Evolutionary conservation across 2,113 vertebrate genomes (phyloP), one percentile per base, ranked within the genome.

Genomic region (Dolichotis patagonum): DNA sequence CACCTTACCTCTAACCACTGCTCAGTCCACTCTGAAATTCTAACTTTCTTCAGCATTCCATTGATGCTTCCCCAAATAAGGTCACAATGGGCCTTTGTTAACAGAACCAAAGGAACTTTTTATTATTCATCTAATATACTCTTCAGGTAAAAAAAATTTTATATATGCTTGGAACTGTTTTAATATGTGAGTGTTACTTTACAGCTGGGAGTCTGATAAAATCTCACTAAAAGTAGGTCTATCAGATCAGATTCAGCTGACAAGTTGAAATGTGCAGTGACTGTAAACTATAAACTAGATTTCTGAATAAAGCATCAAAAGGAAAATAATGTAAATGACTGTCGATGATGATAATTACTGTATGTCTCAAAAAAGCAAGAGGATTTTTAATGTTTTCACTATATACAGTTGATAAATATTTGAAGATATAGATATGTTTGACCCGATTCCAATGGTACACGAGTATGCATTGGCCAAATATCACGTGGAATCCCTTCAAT

Each of bases 71-170:
- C 38, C 46, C 35, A 56, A 67, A 58, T 35, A 60, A 85, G 82
- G 93, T 95, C 96, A 97, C 85, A 97, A 95, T 96, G 95, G 52
- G 32, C 62, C 43, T 82, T 88, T 96, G 81, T 97, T 94, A n/a
- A 52, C 22, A 93, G 60, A 65, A 1, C 54, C 8, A 65, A 38
- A 92, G 54, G 91, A 91, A 77, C 3, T 63, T 81, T 88, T 41
- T 32, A 83, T 62, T 49, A 46, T 62, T 63, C 73, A 78, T 11
- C 73, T 73, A 43, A 58, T 26, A 58, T 32, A 54, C 41, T 24
- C n/a, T 35, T 90, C n/a, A 49, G 46, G 56, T 77, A 24, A 28
- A 90, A 94, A 32, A 90, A 88, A 90, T 43, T 38, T 26, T 80
- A 80, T 58, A 20, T 56, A 7, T 75, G 14, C 30, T 65, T 80